These are phyloP conservation scores for Boloria selene DNA, from an alignment of 2,888 invertebrate species.

Conservation along the genomic window DNA sequence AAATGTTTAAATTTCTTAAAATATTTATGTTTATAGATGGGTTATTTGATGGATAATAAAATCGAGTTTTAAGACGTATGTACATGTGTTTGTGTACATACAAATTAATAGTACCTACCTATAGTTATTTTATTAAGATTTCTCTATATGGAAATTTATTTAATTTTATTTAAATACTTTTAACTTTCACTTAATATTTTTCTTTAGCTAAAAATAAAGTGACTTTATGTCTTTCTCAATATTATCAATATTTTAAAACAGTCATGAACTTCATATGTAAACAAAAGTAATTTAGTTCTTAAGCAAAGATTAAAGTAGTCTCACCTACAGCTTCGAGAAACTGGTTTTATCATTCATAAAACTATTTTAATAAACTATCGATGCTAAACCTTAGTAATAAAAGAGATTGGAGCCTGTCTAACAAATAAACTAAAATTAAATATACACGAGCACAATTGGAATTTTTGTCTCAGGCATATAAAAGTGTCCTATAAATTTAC, in stretches of 20 bases:
- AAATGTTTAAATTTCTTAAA: neutral
- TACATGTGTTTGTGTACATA: too few relatives aligned
- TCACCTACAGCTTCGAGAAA: conserved; percentile 46
- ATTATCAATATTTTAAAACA: too few relatives aligned
- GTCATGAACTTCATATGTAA: neutral
- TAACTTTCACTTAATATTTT: too few relatives aligned
- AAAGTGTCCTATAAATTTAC: conserved; percentile 83
- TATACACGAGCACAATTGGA: conserved; percentile 81
- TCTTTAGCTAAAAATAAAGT: too few relatives aligned
- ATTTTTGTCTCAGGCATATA: conserved; percentile 82
- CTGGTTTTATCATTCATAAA: conserved; percentile 78
- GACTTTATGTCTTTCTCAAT: too few relatives aligned
- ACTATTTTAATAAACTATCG: conserved; percentile 78
- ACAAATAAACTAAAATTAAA: conserved; percentile 82
- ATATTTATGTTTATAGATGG: neutral
- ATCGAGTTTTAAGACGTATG: too few relatives aligned
- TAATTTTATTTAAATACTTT: too few relatives aligned
- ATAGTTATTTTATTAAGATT: too few relatives aligned
- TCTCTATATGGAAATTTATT: too few relatives aligned
- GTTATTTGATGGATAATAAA: too few relatives aligned
- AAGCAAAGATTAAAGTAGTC: conserved; percentile 10
- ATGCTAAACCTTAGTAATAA: conserved; percentile 75
- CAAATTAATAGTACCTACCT: too few relatives aligned
- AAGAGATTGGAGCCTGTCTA: conserved; percentile 75
- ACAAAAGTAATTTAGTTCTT: conserved; percentile 1